These are phyloP conservation scores for Gymnosoma rotundatum DNA, from an alignment of 2,888 invertebrate genomes.

Conservation along the genomic window DNA sequence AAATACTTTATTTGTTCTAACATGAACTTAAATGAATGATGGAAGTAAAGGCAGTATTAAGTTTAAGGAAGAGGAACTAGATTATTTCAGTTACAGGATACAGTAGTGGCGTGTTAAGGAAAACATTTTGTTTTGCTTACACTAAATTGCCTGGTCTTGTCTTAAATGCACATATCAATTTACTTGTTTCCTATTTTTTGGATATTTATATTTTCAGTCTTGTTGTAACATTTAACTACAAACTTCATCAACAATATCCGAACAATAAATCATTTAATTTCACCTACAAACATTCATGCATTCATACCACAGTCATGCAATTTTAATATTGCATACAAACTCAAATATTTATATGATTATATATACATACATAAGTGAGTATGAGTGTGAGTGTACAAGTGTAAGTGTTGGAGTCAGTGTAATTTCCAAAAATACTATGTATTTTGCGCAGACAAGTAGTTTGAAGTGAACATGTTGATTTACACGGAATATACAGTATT, in stretches of 20 bases:
- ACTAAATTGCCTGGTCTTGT: conserved; percentile 28
- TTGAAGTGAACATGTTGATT: conserved; percentile 56
- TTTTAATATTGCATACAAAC: conserved; percentile 35
- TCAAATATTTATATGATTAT: conserved; percentile 1
- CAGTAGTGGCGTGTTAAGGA: conserved; percentile 54
- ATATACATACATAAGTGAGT: neutral
- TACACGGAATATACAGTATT: conserved; percentile 17
- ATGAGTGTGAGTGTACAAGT: neutral
- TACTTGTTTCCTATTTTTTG: conserved; percentile 18
- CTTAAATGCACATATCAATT: conserved; percentile 45
- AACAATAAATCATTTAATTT: conserved; percentile 45
- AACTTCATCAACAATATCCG: conserved; percentile 54
- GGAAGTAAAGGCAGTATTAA: neutral
- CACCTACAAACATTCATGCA: conserved; percentile 5
- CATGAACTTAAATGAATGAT: conserved; percentile 11
- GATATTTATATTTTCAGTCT: conserved; percentile 1
- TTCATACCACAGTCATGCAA: conserved; percentile 46
- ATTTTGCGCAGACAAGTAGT: conserved; percentile 49
- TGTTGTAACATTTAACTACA: conserved; percentile 40
- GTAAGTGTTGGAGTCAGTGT: conserved; percentile 15
- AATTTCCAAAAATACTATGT: conserved; percentile 47
- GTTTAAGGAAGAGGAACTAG: conserved; percentile 1
- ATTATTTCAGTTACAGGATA: conserved; percentile 50
- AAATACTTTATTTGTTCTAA: conserved; percentile 16
- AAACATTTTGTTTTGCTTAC: conserved; percentile 24